Evolutionary conservation across 2,797 vertebrate genomes (phyloP).

Genomic region (Bufotes viridis): DNA sequence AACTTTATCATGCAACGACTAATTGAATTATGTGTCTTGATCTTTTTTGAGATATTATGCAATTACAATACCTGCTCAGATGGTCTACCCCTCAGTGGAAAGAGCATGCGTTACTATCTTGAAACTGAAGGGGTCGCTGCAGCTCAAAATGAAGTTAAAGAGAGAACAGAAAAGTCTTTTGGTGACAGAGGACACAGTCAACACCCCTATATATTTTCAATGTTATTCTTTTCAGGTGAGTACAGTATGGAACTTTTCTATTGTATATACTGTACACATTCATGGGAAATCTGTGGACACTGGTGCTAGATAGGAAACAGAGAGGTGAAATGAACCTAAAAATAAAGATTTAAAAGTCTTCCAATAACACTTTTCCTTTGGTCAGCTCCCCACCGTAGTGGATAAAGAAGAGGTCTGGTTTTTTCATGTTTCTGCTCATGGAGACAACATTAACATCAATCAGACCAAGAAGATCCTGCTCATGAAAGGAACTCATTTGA

Average conservation of each 20-base stretch:
- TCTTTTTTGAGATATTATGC: conserved; percentile 34
- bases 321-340: not conserved
- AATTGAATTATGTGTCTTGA: not conserved
- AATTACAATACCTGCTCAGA: conserved; percentile 44
- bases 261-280: not conserved
- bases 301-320: not conserved
- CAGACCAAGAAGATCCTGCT: conserved; percentile 51
- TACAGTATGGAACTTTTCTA: not conserved
- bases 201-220: conserved; percentile 3
- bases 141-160: conserved; percentile 40
- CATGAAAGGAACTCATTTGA: not conserved
- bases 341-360: not conserved
- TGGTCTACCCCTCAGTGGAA: not conserved
- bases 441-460: conserved; percentile 39
- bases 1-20: not conserved
- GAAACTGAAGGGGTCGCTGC: conserved; percentile 9
- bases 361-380: not conserved
- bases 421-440: conserved; percentile 40
- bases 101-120: conserved; percentile 40
- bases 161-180: not conserved
- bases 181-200: conserved; percentile 40
- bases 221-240: conserved; percentile 52
- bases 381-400: conserved; percentile 13
- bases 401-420: conserved; percentile 33
- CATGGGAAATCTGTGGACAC: not conserved